Evolutionary conservation across 2,797 vertebrate genomes (phyloP).

Genomic region (Merluccius polli): DNA sequence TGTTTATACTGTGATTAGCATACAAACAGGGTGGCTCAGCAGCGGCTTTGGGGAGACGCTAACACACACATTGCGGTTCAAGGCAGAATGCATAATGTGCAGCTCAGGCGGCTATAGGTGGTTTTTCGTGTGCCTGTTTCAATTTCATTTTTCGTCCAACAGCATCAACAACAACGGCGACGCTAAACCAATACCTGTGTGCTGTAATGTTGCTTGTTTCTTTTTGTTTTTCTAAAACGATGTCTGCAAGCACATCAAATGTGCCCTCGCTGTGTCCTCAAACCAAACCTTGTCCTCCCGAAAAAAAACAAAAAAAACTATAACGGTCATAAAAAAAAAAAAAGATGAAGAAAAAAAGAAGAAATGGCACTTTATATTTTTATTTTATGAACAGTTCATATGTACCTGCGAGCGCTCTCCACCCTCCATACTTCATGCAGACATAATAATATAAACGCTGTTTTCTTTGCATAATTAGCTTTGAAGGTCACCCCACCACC

Average conservation of each 20-base stretch:
- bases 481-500: conserved; percentile 67
- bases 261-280: background rate
- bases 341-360: conserved; percentile 31
- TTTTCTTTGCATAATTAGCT: conserved; percentile 67
- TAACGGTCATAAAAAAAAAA: conserved; percentile 27
- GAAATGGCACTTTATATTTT: conserved; percentile 35
- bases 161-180: background rate
- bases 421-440: conserved; percentile 55
- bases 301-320: background rate
- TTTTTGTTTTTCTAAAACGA: background rate
- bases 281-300: background rate
- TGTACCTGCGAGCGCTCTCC: conserved; percentile 38
- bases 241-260: background rate
- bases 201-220: background rate
- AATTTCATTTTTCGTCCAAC: background rate
- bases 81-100: background rate
- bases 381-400: conserved; percentile 31
- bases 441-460: conserved; percentile 51
- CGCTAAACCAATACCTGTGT: background rate
- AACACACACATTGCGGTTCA: background rate
- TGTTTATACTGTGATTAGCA: background rate
- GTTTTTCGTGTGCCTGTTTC: background rate
- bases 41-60: background rate
- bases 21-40: background rate
- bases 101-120: background rate